Evolutionary conservation across 2,113 vertebrate genomes (phyloP).

Genomic region (Brachyhypopomus occidentalis): DNA sequence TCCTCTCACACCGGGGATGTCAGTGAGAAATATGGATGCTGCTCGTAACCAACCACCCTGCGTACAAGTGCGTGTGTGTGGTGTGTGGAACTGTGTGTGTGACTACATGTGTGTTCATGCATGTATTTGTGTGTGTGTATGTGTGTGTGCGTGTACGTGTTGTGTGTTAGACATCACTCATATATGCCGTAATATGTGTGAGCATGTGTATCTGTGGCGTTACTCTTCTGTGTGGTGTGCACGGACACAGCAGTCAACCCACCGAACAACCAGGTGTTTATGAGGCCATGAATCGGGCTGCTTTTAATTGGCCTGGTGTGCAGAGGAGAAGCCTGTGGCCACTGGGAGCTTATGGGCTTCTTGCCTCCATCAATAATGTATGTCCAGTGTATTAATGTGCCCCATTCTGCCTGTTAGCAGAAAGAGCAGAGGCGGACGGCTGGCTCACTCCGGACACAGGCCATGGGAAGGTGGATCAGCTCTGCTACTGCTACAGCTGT

Average conservation of each 20-base stretch:
- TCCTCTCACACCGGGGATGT: conserved; percentile 21
- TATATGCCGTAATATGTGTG: neutral
- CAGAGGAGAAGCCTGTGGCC: conserved; percentile 42
- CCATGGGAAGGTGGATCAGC: conserved; percentile 34
- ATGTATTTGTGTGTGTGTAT: neutral
- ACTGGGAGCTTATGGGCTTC: conserved; percentile 51
- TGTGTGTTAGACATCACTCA: neutral
- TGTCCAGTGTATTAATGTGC: conserved; percentile 53
- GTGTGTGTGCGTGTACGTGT: neutral
- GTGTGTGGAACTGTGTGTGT: conserved; percentile 8
- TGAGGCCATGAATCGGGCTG: conserved; percentile 49
- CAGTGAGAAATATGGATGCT: conserved; percentile 8
- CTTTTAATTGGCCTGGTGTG: conserved; percentile 56
- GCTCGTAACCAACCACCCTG: conserved; percentile 28
- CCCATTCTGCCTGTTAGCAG: conserved; percentile 55
- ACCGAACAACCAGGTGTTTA: conserved; percentile 48
- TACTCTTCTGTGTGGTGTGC: conserved; percentile 31
- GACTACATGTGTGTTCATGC: neutral
- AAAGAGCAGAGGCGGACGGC: conserved; percentile 43
- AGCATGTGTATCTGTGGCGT: conserved; percentile 20
- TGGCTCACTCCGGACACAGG: conserved; percentile 14
- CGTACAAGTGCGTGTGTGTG: no score
- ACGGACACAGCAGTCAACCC: conserved; percentile 44
- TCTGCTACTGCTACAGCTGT: conserved; percentile 1
- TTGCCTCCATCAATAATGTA: conserved; percentile 59